Evolutionary conservation across 2,888 invertebrate genomes (phyloP).

Genomic region (Digitonthophagus gazella): DNA sequence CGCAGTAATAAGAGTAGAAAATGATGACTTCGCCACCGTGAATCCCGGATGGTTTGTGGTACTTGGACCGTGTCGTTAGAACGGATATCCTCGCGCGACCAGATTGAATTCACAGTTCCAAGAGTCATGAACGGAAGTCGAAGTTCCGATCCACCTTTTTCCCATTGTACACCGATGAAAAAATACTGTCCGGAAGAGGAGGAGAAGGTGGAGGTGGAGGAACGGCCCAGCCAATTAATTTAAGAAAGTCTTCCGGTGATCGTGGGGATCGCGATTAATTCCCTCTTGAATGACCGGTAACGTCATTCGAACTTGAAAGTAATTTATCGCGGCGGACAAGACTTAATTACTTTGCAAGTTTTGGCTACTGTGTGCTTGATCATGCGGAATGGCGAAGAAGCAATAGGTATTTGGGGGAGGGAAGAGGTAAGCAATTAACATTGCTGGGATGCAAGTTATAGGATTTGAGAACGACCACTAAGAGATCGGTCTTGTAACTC

Average conservation of each 20-base stretch:
- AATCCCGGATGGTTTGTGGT: constrained; percentile 48
- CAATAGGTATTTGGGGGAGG: not conserved
- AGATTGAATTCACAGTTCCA: constrained; percentile 15
- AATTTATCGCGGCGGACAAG: not conserved
- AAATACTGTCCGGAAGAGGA: not conserved
- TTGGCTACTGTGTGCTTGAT: not conserved
- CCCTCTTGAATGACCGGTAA: not conserved
- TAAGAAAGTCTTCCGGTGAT: not conserved
- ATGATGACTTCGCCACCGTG: constrained; percentile 45
- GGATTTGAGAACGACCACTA: too few species aligned
- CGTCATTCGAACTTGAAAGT: not conserved
- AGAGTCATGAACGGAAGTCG: not conserved
- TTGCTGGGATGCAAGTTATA: too few species aligned
- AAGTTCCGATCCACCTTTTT: not conserved
- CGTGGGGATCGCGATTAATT: not conserved
- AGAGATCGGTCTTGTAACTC: too few species aligned
- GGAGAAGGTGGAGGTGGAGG: not conserved
- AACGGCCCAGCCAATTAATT: not conserved
- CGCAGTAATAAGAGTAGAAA: constrained; percentile 23
- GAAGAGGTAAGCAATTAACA: not conserved
- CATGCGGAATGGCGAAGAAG: not conserved
- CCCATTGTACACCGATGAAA: not conserved
- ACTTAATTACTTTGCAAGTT: not conserved
- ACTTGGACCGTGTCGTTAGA: constrained; percentile 48
- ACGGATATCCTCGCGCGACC: constrained; percentile 47